phyloP scores from a whole-genome alignment of 2,797 vertebrate species.

The Takifugu rubripes region DNA sequence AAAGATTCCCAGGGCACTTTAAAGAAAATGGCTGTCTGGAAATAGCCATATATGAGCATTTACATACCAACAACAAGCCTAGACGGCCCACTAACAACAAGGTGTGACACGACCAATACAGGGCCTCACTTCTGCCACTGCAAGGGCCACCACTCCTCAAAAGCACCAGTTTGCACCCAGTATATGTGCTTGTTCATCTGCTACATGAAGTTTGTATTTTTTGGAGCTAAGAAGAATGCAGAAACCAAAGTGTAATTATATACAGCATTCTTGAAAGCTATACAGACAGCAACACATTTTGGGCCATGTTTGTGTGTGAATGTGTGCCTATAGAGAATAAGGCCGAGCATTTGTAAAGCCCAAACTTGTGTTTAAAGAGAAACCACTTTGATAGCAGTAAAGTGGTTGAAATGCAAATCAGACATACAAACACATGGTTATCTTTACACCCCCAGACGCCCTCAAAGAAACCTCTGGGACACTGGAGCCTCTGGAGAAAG shows the following conservation, averaged over 20 bases:
- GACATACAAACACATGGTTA: conserved; percentile 59
- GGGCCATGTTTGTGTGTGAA: conserved; percentile 8
- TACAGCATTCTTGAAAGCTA: conserved; percentile 48
- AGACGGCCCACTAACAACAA: conserved; percentile 68
- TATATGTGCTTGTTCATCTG: conserved; percentile 33
- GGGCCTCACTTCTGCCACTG: conserved; percentile 36
- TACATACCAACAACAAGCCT: conserved; percentile 76
- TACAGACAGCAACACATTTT: conserved; percentile 33
- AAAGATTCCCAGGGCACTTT: conserved; percentile 22
- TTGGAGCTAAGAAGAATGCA: conserved; percentile 46
- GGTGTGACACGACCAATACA: conserved; percentile 58
- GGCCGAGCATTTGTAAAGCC: conserved; percentile 50
- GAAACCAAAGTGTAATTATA: conserved; percentile 60
- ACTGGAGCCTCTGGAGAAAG: conserved; percentile 41
- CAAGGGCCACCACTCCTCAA: conserved; percentile 28
- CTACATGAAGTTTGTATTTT: conserved; percentile 37
- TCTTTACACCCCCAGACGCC: conserved; percentile 46
- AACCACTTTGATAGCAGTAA: conserved; percentile 60
- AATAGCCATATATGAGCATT: conserved; percentile 50
- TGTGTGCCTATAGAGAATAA: conserved; percentile 31
- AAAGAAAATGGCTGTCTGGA: conserved; percentile 19
- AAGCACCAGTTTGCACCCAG: conserved; percentile 33
- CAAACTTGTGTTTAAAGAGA: conserved; percentile 67
- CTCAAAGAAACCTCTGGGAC: conserved; percentile 36
- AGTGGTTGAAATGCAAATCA: conserved; percentile 64